Base-by-base conservation (phyloP, 2,888 invertebrate genomes). In the Acrobasis suavella region DNA sequence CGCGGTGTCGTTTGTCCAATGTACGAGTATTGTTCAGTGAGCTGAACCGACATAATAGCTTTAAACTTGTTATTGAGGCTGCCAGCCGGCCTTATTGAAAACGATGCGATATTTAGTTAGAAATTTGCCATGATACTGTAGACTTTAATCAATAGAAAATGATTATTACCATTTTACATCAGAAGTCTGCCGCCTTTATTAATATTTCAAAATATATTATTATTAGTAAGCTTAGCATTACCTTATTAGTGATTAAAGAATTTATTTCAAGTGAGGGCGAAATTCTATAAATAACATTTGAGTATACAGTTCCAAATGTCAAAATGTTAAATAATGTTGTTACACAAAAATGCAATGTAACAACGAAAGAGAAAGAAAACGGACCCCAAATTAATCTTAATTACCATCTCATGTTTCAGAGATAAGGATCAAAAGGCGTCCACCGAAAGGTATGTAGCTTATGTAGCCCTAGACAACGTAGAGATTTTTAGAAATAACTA, bases 361-460 rank as follows among this genome's bases (percentile, higher is more conserved):
- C 46, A 32, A 39, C 50, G 60, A 39, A 50, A 60, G 32, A 1
- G 14, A 46, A 6, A 59, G 58, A 63, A 63, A 61, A 58, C 12
- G 65, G 62, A 65, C 62, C 62, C 62, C 63, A 65, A 67, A 69
- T 71, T 68, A 67, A 65, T 68, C 66, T 65, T 71, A 69, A 71
- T 69, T 68, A 62, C 60, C 66, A 63, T 67, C 62, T 64, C 63
- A 64, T 62, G 64, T 65, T 50, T 58, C 63, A 17, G 49, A 64
- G 69, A 69, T 66, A 42, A 56, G 56, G 42, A 56, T 56, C 56
- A 46, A 22, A 56, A 22, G 42, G 12, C 12, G 62, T 64, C 3
- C 10, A 7, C n/a, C 3, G 46, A 6, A 1, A 46, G 14, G 14
- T n/a, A 46, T 1, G 14, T 42, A 42, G 42, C 2, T 42, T 42